Conservation (phyloP, 1,140 invertebrate genomes). For the Fopius arisanus region DNA sequence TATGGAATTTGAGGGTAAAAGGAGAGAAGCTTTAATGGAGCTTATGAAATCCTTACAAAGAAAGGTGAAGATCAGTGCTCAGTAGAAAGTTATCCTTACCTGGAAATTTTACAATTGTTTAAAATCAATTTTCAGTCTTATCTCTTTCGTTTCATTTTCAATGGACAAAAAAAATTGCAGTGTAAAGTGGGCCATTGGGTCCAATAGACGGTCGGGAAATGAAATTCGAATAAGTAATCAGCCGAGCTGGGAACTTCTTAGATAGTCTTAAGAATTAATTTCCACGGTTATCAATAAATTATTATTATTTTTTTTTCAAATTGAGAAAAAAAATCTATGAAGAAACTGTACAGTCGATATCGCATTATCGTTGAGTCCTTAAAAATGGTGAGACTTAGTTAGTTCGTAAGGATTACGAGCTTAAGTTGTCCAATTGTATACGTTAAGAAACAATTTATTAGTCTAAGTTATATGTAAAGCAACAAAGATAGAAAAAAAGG, state of each 20-base stretch:
- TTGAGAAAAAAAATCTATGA: neutral
- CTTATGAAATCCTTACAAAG: too few species aligned
- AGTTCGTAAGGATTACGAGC: conserved; percentile 33
- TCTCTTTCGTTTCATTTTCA: too few species aligned
- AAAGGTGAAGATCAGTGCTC: too few species aligned
- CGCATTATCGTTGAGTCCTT: conserved; percentile 37
- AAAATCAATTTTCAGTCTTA: neutral
- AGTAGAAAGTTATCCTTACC: too few species aligned
- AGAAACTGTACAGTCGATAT: conserved; percentile 31
- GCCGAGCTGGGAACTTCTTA: neutral
- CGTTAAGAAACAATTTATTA: conserved; percentile 16
- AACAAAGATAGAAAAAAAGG: neutral
- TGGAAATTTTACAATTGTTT: neutral
- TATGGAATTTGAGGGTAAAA: too few species aligned
- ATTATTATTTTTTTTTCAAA: too few species aligned
- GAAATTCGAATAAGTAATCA: neutral
- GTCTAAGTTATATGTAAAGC: neutral
- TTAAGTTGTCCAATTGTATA: conserved; percentile 35
- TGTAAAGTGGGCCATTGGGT: neutral
- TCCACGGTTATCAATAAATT: neutral
- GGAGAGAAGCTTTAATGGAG: too few species aligned
- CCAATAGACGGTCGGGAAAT: neutral
- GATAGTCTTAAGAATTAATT: conserved; percentile 1
- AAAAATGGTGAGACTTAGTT: conserved; percentile 35
- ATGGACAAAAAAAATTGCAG: neutral